Base-by-base conservation (phyloP, 2,888 invertebrate genomes). In the Nasonia oneida region DNA sequence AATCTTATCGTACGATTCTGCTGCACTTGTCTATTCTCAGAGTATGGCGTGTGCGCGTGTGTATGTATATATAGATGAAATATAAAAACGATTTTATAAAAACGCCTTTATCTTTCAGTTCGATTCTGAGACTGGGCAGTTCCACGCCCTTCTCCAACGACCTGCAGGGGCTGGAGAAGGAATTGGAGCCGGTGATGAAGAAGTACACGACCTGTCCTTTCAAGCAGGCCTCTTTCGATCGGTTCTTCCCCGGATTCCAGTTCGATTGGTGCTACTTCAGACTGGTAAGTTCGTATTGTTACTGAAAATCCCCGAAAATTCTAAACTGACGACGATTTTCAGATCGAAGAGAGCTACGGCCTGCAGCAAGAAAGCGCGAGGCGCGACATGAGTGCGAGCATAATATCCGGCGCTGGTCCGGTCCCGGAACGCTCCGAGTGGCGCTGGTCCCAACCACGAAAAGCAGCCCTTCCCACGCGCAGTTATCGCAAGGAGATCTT, bases 181-280 rank as follows among this genome's bases (percentile, higher is more conserved):
- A 98, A 93, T 96, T 98, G 0, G 95, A 96, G 18, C 98, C 98
- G 0, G 70, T 23, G 10, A 93, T 98, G 0, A 96, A 96, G 91
- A 97, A 96, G 88, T 94, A 97, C 71, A 95, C 96, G 0, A 96
- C 96, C 29, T 98, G 98, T 93, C 96, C 97, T 90, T 98, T 97
- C 92, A 98, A 98, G 92, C 94, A 97, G 85, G 98, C 98, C 0
- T 97, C 97, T 0, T 97, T 97, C 0, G 98, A 98, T 92, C 95
- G 97, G 89, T 94, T 96, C 85, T 98, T 98, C 92, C 95, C 97
- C 87, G 96, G 96, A 0, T 96, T 98, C 90, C 95, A 96, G 53
- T 93, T 98, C 23, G 98, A 98, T 92, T 98, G 98, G 98, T 98
- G 98, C 91, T 96, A 96, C 80, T 98, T 98, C 92, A 95, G 96